Evolutionary conservation across 2,113 vertebrate genomes (phyloP), one percentile per base, ranked within the genome.

Genomic region (Charina bottae): DNA sequence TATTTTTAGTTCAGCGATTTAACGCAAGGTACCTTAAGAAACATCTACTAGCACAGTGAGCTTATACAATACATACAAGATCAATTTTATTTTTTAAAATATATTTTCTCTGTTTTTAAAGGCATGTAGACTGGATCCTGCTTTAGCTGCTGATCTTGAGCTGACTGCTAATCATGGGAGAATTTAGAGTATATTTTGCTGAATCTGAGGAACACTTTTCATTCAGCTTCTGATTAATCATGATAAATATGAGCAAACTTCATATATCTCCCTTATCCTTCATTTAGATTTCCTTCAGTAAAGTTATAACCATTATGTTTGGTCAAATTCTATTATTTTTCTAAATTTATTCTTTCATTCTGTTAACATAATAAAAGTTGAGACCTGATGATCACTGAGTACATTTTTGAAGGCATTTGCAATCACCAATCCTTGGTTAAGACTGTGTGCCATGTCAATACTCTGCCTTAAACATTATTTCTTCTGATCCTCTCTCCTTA

Each of bases 111-210:
- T 92, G 94, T 95, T 95, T 78, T 93, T 91, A 92, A 93, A 97
- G 97, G 97, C 98, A 49, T 97, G 96, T 90, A 84, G 56, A 83
- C 96, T 98, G 96, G 97, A 98, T 93, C 95, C 97, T 88, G 92
- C 12, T 87, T 1, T 97, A 90, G 94, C 97, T 83, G 94, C 96
- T 94, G 96, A 98, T 90, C 97, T 98, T 92, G 95, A 98, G 68
- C 17, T 89, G 90, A 95, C 96, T 94, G 95, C 98, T 85, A 97
- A 98, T 93, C 94, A 64, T 93, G 97, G 97, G 19, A 97, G 62
- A 95, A 97, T 98, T 96, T 98, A 98, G 92, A 92, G 42, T 10
- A 28, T 12, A 62, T 49, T 90, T 87, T n/a, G 56, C 53, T 60
- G 56, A 89, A 90, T 92, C 60, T 93, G 91, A 92, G 78, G 90